phyloP scores from a whole-genome alignment of 2,888 invertebrate genomes.

The Psylliodes chrysocephalus region DNA sequence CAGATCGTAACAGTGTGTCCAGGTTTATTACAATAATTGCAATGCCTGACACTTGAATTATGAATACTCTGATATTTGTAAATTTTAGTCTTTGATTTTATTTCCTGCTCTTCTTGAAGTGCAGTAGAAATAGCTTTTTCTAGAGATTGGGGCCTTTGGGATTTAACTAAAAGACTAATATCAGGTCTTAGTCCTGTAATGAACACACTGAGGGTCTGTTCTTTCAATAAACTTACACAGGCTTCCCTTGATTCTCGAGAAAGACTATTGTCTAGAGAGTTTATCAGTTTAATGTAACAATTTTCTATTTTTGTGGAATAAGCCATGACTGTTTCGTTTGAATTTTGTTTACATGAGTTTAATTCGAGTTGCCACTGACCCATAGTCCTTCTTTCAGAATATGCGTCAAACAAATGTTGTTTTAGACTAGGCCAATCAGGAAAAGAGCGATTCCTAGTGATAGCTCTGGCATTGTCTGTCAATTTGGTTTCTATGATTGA shows the following conservation, averaged over 20 bases:
- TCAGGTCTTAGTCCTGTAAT: slow-evolving; percentile 21
- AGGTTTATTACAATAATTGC: slow-evolving; percentile 17
- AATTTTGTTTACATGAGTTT: too few relatives aligned
- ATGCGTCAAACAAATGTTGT: slow-evolving; percentile 28
- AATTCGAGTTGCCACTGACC: slow-evolving; percentile 25
- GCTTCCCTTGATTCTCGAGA: too few relatives aligned
- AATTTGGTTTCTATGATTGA: slow-evolving; percentile 46
- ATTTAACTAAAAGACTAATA: slow-evolving; percentile 1
- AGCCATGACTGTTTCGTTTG: too few relatives aligned
- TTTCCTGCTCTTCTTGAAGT: slow-evolving; percentile 34
- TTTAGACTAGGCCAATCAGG: slow-evolving; percentile 40
- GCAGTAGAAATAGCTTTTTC: slow-evolving; percentile 34
- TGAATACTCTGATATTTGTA: slow-evolving; percentile 16
- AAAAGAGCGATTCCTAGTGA: slow-evolving; percentile 44
- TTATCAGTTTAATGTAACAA: too few relatives aligned
- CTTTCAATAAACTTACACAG: slow-evolving; percentile 20
- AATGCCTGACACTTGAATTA: slow-evolving; percentile 19
- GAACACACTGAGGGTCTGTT: slow-evolving; percentile 32
- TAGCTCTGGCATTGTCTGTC: slow-evolving; percentile 43
- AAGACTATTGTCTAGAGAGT: too few relatives aligned
- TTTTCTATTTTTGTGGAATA: too few relatives aligned
- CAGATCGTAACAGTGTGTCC: too few relatives aligned
- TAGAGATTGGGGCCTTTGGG: slow-evolving; percentile 25
- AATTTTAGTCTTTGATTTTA: slow-evolving; percentile 34
- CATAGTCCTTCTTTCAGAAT: slow-evolving; percentile 47